phyloP scores from a whole-genome alignment of 1,140 invertebrate species.

The Episyrphus balteatus region DNA sequence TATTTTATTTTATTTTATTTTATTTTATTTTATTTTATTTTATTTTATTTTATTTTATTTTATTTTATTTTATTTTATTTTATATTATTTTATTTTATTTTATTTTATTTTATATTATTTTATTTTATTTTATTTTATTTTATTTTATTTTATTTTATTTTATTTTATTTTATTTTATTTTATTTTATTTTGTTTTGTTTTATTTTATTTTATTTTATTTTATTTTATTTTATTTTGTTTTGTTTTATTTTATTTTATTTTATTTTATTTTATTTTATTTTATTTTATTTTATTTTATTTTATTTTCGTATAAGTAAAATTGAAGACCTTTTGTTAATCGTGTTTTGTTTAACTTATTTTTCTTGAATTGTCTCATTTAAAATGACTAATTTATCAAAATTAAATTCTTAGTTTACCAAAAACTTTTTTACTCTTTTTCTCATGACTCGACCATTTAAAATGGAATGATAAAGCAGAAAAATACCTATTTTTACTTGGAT shows the following conservation, averaged over 20 bases:
- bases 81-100: slow-evolving; percentile 3
- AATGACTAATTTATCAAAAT: too few species aligned
- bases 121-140: slow-evolving; percentile 2
- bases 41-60: slow-evolving; percentile 1
- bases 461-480: too few species aligned
- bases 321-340: too few species aligned
- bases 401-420: too few species aligned
- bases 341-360: too few species aligned
- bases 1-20: slow-evolving; percentile 20
- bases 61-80: background rate
- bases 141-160: background rate
- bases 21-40: slow-evolving; percentile 15
- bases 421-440: too few species aligned
- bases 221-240: slow-evolving; percentile 6
- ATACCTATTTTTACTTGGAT: too few species aligned
- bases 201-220: slow-evolving; percentile 1
- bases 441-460: too few species aligned
- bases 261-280: too few species aligned
- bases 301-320: too few species aligned
- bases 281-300: too few species aligned
- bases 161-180: background rate
- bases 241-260: background rate
- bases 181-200: background rate
- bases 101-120: slow-evolving; percentile 6
- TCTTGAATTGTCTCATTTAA: too few species aligned